Evolutionary conservation across 2,888 invertebrate genomes (phyloP).

Genomic region (Sympetrum striolatum): DNA sequence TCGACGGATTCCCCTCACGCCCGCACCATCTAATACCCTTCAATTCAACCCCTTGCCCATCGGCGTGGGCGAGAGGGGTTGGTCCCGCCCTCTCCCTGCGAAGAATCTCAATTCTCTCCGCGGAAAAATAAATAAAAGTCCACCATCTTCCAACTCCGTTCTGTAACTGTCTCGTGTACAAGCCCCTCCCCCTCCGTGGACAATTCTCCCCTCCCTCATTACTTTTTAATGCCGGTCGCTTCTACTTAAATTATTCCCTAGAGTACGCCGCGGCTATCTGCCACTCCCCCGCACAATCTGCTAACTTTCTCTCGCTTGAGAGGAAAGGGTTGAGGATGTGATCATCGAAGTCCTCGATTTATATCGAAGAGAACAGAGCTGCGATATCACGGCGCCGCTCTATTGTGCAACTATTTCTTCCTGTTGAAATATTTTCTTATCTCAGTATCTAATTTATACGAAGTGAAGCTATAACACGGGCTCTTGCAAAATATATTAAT

Average conservation of each 20-base stretch:
- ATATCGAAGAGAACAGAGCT: too few relatives aligned
- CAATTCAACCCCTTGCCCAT: background rate
- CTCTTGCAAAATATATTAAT: too few relatives aligned
- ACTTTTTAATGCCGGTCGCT: background rate
- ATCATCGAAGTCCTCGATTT: too few relatives aligned
- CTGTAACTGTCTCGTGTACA: background rate
- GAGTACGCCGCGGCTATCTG: background rate
- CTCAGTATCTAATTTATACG: too few relatives aligned
- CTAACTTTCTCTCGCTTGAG: background rate
- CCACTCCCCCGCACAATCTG: background rate
- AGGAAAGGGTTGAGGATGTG: background rate
- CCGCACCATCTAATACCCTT: background rate
- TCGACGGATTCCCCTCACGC: background rate
- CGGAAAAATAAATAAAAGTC: background rate
- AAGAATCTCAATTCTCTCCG: background rate
- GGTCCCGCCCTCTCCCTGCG: background rate
- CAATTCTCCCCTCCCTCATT: background rate
- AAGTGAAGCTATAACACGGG: too few relatives aligned
- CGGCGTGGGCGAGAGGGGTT: background rate
- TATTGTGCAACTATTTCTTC: too few relatives aligned
- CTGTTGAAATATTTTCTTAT: too few relatives aligned
- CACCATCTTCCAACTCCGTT: background rate
- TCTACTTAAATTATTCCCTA: background rate
- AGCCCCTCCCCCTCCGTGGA: background rate
- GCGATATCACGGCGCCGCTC: too few relatives aligned